A percentile compares a stretch with the other conserved stretches of the same genome.
Evolutionary conservation across 2,888 invertebrate genomes (phyloP).

Genomic region (Nemapogon koenigi): DNA sequence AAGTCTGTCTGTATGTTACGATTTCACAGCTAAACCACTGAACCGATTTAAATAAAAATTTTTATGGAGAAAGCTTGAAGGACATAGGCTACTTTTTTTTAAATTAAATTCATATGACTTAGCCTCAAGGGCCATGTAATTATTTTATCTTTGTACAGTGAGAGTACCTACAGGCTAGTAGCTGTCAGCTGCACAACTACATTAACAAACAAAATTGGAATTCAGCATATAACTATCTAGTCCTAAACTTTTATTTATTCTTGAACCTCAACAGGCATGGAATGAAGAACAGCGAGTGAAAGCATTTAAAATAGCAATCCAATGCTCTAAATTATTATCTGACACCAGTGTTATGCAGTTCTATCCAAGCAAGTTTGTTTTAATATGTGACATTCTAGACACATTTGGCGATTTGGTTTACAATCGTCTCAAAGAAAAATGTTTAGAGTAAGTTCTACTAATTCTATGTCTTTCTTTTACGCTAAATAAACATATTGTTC

Average conservation of each 20-base stretch:
- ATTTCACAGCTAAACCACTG: too few species aligned
- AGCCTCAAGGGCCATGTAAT: too few species aligned
- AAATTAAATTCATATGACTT: too few species aligned
- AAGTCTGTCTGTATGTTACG: too few species aligned
- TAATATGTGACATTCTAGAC: slow-evolving; percentile 95
- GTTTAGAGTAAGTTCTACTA: slow-evolving; percentile 40
- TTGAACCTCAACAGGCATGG: slow-evolving; percentile 72
- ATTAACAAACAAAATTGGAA: too few species aligned
- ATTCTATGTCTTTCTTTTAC: neutral
- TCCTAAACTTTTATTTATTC: neutral
- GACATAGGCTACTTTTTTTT: neutral
- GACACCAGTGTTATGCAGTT: slow-evolving; percentile 91
- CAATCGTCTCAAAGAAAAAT: slow-evolving; percentile 79
- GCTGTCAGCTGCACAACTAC: too few species aligned
- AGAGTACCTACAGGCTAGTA: too few species aligned
- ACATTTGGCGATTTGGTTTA: slow-evolving; percentile 92
- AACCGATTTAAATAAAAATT: too few species aligned
- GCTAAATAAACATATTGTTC: neutral
- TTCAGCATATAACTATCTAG: too few species aligned
- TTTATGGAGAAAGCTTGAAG: too few species aligned
- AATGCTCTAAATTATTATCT: slow-evolving; percentile 92
- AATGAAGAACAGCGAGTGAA: slow-evolving; percentile 92
- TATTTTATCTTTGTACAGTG: too few species aligned
- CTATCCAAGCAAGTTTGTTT: slow-evolving; percentile 97
- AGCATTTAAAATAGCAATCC: slow-evolving; percentile 95